Base-by-base conservation (phyloP, 64 coral and sea anemone genomes). In the Stylophora pistillata region DNA sequence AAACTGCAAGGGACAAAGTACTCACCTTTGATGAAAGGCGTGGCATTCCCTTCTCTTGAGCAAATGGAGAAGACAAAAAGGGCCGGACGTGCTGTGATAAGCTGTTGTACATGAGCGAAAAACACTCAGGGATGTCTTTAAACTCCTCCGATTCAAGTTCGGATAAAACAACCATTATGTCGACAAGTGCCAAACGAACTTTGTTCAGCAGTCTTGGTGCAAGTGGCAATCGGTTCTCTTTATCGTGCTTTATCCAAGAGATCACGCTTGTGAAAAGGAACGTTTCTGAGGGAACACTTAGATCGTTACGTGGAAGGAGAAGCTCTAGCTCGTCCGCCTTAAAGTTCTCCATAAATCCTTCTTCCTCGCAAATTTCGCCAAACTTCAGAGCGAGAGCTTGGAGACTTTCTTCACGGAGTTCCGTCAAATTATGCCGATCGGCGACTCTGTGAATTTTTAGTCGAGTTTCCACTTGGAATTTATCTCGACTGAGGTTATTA, bases 101-200 rank as follows among this genome's bases (percentile, higher is more conserved):
- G 18, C 78, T 72, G 69, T 73, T 82, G 25, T 83, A 69, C 89
- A 91, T 59, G 15, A 91, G 53, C 21, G 89, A 74, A 37, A 74
- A 74, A 72, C 78, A 84, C 14, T 91, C 89, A 29, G 89, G 89
- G 21, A 84, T 84, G 31, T 83, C 78, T 13, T 58, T 72, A 6
- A 91, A 74, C 47, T 74, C 89, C 62, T 82, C 81, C 21, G 71
- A 72, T 85, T 82, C 89, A 16, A 91, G 89, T 59, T 91, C 89
- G 21, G 27, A 58, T 10, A 91, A 57, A 11, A 91, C 23, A 31
- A 91, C 79, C 57, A 83, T 82, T 23, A 91, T 91, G 72, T 91
- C 89, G 13, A 91, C 89, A 6, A 91, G 56, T 26, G 79, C 89
- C 21, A 91, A 16, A 9, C 89, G 77, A 41, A 91, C 79, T 54